Conservation (phyloP, 2,888 invertebrate species). For the Pseudococcus jackbeardsleyi region DNA sequence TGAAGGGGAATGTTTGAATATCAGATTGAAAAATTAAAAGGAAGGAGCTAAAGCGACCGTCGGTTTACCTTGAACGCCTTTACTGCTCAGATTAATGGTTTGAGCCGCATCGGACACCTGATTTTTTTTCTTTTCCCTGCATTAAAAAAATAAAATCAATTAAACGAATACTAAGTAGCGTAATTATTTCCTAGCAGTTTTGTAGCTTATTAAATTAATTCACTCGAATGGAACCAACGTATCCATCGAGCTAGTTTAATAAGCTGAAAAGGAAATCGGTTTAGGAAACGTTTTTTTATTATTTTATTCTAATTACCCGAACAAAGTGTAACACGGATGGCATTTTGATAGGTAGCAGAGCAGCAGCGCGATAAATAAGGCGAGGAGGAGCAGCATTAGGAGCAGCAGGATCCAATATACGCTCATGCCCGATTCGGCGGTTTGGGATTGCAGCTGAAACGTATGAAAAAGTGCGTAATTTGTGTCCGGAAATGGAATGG, state of each 20-base stretch:
- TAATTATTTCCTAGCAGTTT: neutral
- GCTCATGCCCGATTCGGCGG: constrained; percentile 69
- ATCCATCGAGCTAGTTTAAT: too few species aligned
- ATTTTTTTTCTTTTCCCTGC: constrained; percentile 47
- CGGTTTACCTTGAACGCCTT: constrained; percentile 60
- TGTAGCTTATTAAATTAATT: constrained; percentile 13
- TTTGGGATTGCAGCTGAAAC: constrained; percentile 79
- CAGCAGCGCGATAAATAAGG: constrained; percentile 80
- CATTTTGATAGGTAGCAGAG: constrained; percentile 88
- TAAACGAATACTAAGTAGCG: neutral
- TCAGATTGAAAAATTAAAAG: neutral
- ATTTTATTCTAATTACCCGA: constrained; percentile 66
- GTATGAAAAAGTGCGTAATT: neutral
- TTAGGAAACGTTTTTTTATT: neutral
- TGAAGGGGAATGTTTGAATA: neutral
- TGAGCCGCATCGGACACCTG: constrained; percentile 57
- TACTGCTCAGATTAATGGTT: constrained; percentile 51
- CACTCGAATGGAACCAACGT: neutral
- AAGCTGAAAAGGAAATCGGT: neutral
- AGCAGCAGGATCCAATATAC: constrained; percentile 84
- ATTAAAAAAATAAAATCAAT: neutral
- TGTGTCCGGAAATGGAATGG: neutral
- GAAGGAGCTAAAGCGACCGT: neutral
- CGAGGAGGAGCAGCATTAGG: constrained; percentile 80
- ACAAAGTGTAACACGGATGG: constrained; percentile 80